These are phyloP conservation scores for Hirundo rustica DNA, from an alignment of 2,797 vertebrate species.

Conservation along the genomic window DNA sequence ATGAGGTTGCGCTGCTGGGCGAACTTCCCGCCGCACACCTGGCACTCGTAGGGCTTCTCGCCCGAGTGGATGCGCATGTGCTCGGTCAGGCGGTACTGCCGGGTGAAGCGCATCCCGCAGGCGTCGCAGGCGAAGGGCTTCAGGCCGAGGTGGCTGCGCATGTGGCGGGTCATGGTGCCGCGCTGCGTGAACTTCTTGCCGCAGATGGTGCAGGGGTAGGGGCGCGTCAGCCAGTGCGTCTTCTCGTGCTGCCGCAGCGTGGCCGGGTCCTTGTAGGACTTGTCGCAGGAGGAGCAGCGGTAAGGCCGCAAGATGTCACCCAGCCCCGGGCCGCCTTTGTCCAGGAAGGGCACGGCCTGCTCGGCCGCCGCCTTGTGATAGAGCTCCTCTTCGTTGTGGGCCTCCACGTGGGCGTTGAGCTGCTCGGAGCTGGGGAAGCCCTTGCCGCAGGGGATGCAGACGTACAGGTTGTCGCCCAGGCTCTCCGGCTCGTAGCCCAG, in stretches of 20 bases:
- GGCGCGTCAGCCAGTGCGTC: slow-evolving; percentile 97
- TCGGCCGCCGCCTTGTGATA: slow-evolving; percentile 78
- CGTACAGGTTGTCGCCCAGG: slow-evolving; percentile 98
- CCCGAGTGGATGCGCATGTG: slow-evolving; percentile 99
- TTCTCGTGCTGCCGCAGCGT: slow-evolving; percentile 98
- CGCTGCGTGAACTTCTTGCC: slow-evolving; percentile 99
- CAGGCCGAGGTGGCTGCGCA: slow-evolving; percentile 98
- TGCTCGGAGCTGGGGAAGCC: slow-evolving; percentile 98
- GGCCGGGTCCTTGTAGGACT: slow-evolving; percentile 98
- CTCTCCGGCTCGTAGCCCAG: slow-evolving; percentile 94
- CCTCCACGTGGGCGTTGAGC: slow-evolving; percentile 98
- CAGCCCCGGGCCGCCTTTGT: slow-evolving; percentile 76
- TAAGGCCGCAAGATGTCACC: slow-evolving; percentile 94
- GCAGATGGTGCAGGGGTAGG: slow-evolving; percentile 98
- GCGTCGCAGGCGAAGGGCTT: slow-evolving; percentile 98
- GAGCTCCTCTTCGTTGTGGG: slow-evolving; percentile 96
- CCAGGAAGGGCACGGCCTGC: slow-evolving; percentile 75
- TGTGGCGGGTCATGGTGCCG: slow-evolving; percentile 99
- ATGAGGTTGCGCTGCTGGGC: slow-evolving; percentile 99
- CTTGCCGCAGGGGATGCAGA: slow-evolving; percentile 98
- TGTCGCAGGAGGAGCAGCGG: slow-evolving; percentile 94
- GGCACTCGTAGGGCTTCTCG: slow-evolving; percentile 98
- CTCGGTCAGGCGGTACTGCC: slow-evolving; percentile 98
- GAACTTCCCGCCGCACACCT: slow-evolving; percentile 98
- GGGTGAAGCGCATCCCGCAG: slow-evolving; percentile 98